Conservation (phyloP, 2,113 vertebrate species). For the Hyla sarda region DNA sequence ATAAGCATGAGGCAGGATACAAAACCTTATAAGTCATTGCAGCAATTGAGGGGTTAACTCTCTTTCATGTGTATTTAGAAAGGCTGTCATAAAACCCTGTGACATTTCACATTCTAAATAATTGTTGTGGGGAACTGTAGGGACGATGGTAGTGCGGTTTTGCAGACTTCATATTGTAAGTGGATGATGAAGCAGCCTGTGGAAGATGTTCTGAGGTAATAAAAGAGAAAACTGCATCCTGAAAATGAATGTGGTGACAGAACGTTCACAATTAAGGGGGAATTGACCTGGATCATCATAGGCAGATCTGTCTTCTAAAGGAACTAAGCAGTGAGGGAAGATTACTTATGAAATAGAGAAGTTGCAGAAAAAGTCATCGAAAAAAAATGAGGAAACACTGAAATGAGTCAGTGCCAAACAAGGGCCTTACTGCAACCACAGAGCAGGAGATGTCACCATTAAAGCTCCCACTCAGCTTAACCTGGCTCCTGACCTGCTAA, state of each 20-base stretch:
- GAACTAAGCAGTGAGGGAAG: background rate
- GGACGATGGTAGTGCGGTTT: background rate
- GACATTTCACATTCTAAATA: slow-evolving; percentile 28
- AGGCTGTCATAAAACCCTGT: slow-evolving; percentile 16
- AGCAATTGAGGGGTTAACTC: background rate
- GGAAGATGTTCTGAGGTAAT: background rate
- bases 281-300: background rate
- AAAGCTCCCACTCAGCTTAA: background rate
- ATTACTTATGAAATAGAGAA: background rate
- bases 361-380: background rate
- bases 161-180: background rate
- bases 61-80: background rate
- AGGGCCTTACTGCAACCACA: background rate
- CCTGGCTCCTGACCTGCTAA: no score
- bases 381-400: background rate
- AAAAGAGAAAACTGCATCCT: background rate
- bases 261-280: background rate
- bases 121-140: background rate
- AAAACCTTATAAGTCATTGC: background rate
- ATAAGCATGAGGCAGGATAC: background rate
- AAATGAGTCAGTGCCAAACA: background rate
- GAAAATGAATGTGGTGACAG: background rate
- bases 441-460: background rate
- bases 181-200: background rate
- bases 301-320: background rate